Base-by-base conservation (phyloP, 2,113 vertebrate species). In the Eretmochelys imbricata region DNA sequence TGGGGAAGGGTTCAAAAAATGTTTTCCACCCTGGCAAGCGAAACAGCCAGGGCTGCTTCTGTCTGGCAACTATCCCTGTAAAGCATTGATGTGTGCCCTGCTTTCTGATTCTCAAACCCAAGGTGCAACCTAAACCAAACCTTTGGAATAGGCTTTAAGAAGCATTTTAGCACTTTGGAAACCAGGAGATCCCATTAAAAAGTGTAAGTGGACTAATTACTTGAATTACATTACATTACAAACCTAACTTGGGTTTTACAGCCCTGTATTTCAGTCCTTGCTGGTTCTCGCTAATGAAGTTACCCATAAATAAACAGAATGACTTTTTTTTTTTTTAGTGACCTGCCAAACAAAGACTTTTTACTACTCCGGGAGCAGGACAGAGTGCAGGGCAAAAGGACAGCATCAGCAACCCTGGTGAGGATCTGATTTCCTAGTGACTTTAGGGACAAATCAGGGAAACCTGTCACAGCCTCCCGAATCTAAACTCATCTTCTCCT, bases 131-230 rank as follows among this genome's bases (percentile, higher is more conserved):
- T 27, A 91, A 90, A 79, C 89, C 86, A 95, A 96, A 94, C 53
- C 29, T 16, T 4, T 75, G 72, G 76, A 96, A 93, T 75, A 85
- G 35, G 19, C 91, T 93, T 95, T 93, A 93, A 89, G 94, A 92
- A 91, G 3, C 62, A 82, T 95, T 97, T 96, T 82, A 96, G 79
- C 62, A 85, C 94, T 97, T 94, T 79, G 75, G 95, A 96, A 96
- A 94, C 17, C n/a, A 90, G 90, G 95, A 93, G 85, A 93, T 62
- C 7, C 2, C 94, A 97, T 95, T 97, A 95, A 95, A 97, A 95
- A 87, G 87, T 97, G 96, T 97, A 95, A 97, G 97, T 95, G 95
- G 96, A 97, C 97, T 97, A 97, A 98, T 98, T 97, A 97, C 95
- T 97, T 87, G 92, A 95, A 95, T 94, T 91, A 91, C 92, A 94